phyloP scores from a whole-genome alignment of 2,113 vertebrate species.

The Cynoglossus semilaevis region DNA sequence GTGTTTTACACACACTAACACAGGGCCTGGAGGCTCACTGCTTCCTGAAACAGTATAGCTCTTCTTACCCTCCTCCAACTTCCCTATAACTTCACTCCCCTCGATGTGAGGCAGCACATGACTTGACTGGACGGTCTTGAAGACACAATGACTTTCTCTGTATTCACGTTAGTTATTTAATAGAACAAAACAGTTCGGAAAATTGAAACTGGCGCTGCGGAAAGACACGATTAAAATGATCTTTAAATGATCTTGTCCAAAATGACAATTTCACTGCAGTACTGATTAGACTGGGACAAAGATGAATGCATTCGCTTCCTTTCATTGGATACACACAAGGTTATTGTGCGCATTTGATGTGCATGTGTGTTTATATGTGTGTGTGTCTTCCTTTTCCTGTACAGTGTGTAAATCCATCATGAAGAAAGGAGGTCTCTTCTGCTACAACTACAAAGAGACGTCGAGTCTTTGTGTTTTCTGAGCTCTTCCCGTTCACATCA shows the following conservation, averaged over 20 bases:
- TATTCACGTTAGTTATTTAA: background rate
- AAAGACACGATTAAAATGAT: too few relatives aligned
- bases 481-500: too few relatives aligned
- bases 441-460: too few relatives aligned
- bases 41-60: slow-evolving; percentile 49
- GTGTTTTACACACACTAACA: slow-evolving; percentile 20
- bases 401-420: slow-evolving; percentile 48
- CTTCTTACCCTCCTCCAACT: slow-evolving; percentile 30
- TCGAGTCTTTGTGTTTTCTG: too few relatives aligned
- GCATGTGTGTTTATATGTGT: slow-evolving; percentile 1
- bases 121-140: background rate
- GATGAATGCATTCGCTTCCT: too few relatives aligned
- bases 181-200: too few relatives aligned
- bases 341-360: slow-evolving; percentile 7
- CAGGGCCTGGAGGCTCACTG: slow-evolving; percentile 12
- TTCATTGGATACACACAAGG: background rate
- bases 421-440: too few relatives aligned
- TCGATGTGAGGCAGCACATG: background rate
- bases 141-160: background rate
- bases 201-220: too few relatives aligned
- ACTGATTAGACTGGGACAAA: too few relatives aligned
- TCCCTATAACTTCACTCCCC: slow-evolving; percentile 28
- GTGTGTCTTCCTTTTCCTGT: slow-evolving; percentile 49
- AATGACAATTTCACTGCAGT: too few relatives aligned
- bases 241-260: too few relatives aligned